These are phyloP conservation scores for Noctua fimbriata DNA, from an alignment of 2,888 invertebrate genomes.

Conservation along the genomic window DNA sequence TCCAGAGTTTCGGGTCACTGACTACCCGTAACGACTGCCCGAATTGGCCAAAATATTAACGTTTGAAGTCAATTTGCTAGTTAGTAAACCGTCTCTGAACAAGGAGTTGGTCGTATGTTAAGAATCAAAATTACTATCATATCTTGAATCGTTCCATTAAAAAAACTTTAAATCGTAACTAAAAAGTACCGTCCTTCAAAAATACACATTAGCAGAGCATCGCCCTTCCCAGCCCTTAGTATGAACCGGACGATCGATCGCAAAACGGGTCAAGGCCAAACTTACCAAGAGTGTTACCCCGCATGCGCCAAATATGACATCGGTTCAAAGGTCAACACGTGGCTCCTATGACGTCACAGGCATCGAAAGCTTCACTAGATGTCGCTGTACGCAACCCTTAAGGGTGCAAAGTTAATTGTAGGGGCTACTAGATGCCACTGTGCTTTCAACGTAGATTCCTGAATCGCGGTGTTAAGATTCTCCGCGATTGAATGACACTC, in stretches of 20 bases:
- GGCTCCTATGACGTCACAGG: conserved; percentile 1
- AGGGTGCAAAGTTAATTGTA: background rate
- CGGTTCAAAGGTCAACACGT: conserved; percentile 20
- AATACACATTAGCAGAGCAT: background rate
- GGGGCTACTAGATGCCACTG: conserved; percentile 53
- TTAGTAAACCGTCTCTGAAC: background rate
- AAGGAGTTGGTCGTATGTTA: background rate
- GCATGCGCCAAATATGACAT: conserved; percentile 15
- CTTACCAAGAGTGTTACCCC: background rate
- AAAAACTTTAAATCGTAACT: background rate
- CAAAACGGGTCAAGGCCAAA: conserved; percentile 29
- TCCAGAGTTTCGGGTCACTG: too few relatives aligned
- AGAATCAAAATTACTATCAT: background rate
- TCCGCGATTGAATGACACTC: conserved; percentile 40
- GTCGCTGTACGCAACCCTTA: conserved; percentile 8
- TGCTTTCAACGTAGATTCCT: conserved; percentile 31
- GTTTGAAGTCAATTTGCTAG: background rate
- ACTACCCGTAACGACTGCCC: background rate
- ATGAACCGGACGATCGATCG: background rate
- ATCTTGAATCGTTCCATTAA: background rate
- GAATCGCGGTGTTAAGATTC: conserved; percentile 12
- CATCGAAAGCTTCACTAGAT: background rate
- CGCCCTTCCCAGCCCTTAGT: background rate
- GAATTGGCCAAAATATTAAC: background rate
- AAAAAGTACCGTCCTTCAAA: conserved; percentile 11